phyloP scores from a whole-genome alignment of 1,140 invertebrate species.

The Drosophila elegans region DNA sequence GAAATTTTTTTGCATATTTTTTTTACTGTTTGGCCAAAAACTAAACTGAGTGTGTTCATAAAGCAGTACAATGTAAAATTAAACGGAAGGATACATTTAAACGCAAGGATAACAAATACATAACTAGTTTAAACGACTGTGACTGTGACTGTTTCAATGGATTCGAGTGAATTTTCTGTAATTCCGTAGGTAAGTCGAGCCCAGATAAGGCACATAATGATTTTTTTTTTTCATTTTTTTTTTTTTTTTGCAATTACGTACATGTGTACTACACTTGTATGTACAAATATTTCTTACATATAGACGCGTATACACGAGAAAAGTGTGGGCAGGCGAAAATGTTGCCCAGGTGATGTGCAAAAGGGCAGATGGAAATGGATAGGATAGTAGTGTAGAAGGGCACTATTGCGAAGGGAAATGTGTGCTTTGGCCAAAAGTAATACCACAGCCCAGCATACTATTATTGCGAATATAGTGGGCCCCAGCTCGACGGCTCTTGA shows the following conservation, averaged over 20 bases:
- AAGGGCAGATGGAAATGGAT: background rate
- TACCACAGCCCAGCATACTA: slow-evolving; percentile 31
- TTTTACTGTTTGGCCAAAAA: slow-evolving; percentile 61
- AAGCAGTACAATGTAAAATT: slow-evolving; percentile 37
- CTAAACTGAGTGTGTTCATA: slow-evolving; percentile 69
- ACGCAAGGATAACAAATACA: slow-evolving; percentile 12
- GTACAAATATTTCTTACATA: background rate
- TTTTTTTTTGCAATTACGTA: background rate
- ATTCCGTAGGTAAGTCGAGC: slow-evolving; percentile 8
- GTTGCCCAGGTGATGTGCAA: no score
- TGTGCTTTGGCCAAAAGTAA: slow-evolving; percentile 6
- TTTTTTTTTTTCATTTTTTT: background rate
- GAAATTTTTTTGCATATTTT: slow-evolving; percentile 68
- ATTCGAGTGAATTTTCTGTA: slow-evolving; percentile 1
- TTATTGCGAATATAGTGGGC: slow-evolving; percentile 30
- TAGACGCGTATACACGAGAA: background rate
- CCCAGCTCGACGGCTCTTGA: slow-evolving; percentile 18
- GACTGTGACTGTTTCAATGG: background rate
- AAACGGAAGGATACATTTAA: slow-evolving; percentile 1
- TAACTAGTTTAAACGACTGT: background rate
- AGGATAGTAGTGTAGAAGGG: background rate
- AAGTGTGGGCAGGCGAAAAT: background rate
- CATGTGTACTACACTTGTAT: no score
- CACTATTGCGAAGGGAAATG: slow-evolving; percentile 6
- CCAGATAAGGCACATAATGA: slow-evolving; percentile 1